phyloP scores from a whole-genome alignment of 2,113 vertebrate genomes.

The Piaya cayana region DNA sequence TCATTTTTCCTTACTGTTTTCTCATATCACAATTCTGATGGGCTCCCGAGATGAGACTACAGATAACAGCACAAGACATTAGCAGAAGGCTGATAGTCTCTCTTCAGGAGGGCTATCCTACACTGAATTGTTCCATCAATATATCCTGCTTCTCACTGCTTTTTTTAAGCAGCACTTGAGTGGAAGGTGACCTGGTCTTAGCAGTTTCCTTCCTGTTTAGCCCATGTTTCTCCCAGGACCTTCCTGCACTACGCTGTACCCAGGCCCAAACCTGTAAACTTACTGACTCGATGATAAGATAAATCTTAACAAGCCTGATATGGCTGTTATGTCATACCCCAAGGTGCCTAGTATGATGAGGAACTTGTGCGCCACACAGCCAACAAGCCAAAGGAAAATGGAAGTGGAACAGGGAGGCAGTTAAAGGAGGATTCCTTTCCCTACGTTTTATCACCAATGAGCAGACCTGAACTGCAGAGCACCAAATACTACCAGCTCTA shows the following conservation, averaged over 20 bases:
- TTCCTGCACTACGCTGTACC: not conserved
- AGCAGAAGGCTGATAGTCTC: not conserved
- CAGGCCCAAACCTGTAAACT: not conserved
- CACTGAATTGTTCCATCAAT: not conserved
- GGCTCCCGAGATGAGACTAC: not conserved
- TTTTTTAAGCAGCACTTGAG: not conserved
- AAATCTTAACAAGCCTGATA: not conserved
- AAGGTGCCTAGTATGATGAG: not conserved
- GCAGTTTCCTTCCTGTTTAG: not conserved
- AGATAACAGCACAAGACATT: not conserved
- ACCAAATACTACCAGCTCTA: not conserved
- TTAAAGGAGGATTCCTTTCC: not conserved
- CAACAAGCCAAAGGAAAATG: not conserved
- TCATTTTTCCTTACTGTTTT: not conserved
- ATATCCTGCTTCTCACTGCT: not conserved
- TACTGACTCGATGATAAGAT: not conserved
- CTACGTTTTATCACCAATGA: fast-evolving
- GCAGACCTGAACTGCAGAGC: not conserved
- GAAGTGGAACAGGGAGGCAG: not conserved
- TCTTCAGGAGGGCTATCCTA: not conserved
- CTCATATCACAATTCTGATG: not conserved
- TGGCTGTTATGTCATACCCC: fast-evolving
- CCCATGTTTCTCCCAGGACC: not conserved
- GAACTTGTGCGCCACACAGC: not conserved
- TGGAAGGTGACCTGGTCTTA: not conserved